Base-by-base conservation (phyloP, 2,888 invertebrate genomes). In the Apodemia duryi region DNA sequence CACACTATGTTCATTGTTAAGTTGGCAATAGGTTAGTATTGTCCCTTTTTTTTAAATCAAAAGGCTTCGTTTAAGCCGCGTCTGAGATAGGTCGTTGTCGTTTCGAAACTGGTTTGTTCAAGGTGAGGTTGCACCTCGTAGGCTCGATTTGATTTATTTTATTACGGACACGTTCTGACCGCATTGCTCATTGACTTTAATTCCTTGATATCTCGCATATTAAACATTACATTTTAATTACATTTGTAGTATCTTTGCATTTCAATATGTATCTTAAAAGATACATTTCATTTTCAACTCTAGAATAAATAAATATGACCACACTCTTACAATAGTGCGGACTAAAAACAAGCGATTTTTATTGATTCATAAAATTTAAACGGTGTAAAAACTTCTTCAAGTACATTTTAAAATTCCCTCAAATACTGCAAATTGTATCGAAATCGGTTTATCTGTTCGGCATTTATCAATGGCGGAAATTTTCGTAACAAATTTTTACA, bases 71-170 rank as follows among this genome's bases (percentile, higher is more conserved):
- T 51, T 51, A 51, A 51, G 51, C n/a, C 6, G 51, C 51, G 51
- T 60, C n/a, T 60, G 35, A 35, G 60, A 60, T 60, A 60, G 60
- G 60, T 60, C 60, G 60, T 60, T 35, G 60, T 29, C 60, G 60
- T 60, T 60, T 60, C 32, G 60, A 32, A 60, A 60, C 60, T 35
- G 60, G 60, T 60, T 60, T 60, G 21, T n/a, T 29, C 60, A 60
- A 60, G 60, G 32, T 13, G 57, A 57, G 32, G 35, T 60, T 60
- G 35, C 60, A n/a, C 11, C 35, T 60, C 60, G 35, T 13, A 29
- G 57, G 32, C 32, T 60, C 32, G 57, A 13, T 60, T 35, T 60
- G 13, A 35, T 32, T 60, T n/a, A 35, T 60, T 60, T 60, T 60
- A n/a, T 60, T 60, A 13, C 7, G 57, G 6, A 21, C 57, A 60